Percentiles rank a stretch among this genome's conserved stretches.
phyloP scores from a whole-genome alignment of 2,113 vertebrate genomes.

The Myotis lucifugus region DNA sequence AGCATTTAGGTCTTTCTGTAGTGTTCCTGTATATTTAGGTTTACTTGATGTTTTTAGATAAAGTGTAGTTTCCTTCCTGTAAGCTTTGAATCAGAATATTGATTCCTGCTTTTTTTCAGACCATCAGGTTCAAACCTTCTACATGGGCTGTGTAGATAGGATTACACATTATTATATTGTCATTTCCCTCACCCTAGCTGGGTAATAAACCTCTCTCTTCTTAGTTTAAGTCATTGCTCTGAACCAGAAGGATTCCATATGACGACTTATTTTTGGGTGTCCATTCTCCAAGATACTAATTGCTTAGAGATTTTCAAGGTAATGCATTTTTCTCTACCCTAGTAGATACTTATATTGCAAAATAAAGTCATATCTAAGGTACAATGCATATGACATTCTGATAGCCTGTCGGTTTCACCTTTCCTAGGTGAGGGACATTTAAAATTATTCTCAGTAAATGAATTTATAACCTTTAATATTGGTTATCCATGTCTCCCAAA shows the following conservation, averaged over 20 bases:
- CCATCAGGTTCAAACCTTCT: neutral
- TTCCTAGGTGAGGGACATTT: neutral
- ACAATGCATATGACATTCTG: neutral
- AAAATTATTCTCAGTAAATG: constrained; percentile 11
- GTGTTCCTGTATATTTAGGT: neutral
- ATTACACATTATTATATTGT: neutral
- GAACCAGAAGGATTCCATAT: neutral
- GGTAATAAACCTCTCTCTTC: neutral
- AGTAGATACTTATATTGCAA: neutral
- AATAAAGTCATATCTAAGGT: neutral
- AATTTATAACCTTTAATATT: constrained; percentile 31
- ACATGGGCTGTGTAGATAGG: neutral
- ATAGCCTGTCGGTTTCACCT: neutral
- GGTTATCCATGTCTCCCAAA: neutral
- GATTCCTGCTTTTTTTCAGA: neutral
- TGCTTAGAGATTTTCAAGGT: neutral
- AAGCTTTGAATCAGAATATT: neutral
- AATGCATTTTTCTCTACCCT: neutral
- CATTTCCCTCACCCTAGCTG: neutral
- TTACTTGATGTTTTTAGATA: neutral
- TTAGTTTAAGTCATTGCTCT: neutral
- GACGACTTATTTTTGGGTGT: neutral
- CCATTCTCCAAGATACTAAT: neutral
- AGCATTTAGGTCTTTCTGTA: neutral
- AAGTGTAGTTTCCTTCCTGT: neutral